Conservation (phyloP, 2,797 vertebrate genomes). For the Trichosurus vulpecula region DNA sequence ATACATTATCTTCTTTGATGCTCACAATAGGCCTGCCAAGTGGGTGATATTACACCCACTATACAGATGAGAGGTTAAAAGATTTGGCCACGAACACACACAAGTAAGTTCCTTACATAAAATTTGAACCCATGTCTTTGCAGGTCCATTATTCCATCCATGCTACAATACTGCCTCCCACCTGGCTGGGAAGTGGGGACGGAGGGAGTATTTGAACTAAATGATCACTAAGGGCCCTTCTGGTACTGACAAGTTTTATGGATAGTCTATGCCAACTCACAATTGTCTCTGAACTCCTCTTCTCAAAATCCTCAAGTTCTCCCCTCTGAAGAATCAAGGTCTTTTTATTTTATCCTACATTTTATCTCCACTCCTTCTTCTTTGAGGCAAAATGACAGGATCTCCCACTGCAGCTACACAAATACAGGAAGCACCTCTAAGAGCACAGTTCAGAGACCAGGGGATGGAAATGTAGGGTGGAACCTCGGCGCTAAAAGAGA, state of each 20-base stretch:
- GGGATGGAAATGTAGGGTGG: neutral
- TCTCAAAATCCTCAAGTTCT: conserved; percentile 6
- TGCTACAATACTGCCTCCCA: neutral
- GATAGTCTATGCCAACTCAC: neutral
- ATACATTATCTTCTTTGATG: neutral
- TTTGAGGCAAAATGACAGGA: conserved; percentile 32
- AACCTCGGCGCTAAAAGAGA: neutral
- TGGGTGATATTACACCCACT: neutral
- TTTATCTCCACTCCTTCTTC: conserved; percentile 16
- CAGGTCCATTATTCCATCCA: neutral
- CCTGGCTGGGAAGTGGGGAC: neutral
- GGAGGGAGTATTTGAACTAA: neutral
- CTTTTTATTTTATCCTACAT: neutral
- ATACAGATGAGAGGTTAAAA: neutral
- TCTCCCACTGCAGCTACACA: neutral
- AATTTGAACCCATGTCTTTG: neutral
- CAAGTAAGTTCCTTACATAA: neutral
- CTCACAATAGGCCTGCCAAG: neutral
- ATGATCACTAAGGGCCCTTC: neutral
- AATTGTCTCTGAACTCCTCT: neutral
- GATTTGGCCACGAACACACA: neutral
- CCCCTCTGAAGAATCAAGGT: neutral
- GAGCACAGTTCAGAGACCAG: neutral
- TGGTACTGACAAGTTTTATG: neutral
- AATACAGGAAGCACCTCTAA: neutral